phyloP scores from a whole-genome alignment of 2,888 invertebrate species.

The Syrista parreyssii region DNA sequence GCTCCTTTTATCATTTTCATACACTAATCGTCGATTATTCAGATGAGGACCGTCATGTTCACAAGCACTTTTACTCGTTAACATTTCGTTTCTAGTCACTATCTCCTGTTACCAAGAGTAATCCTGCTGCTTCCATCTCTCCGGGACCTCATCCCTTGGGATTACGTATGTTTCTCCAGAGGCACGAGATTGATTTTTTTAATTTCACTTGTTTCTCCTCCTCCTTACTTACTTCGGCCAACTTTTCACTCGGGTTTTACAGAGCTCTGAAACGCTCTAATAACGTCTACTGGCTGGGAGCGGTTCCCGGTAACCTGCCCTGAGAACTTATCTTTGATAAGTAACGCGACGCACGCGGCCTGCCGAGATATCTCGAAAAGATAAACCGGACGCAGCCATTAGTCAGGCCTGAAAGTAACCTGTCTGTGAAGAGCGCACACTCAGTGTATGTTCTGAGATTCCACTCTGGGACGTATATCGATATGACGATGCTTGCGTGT shows the following conservation, averaged over 20 bases:
- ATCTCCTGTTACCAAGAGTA: background rate
- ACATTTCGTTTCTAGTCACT: background rate
- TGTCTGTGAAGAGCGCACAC: background rate
- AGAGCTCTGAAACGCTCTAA: background rate
- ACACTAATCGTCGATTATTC: background rate
- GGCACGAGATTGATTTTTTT: background rate
- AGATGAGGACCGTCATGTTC: background rate
- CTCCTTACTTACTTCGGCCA: background rate
- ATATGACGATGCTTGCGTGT: background rate
- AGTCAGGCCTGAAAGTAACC: background rate
- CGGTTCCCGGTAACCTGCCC: slow-evolving; percentile 1
- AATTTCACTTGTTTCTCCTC: background rate
- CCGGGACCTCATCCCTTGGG: background rate
- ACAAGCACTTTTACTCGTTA: background rate
- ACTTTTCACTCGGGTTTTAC: background rate
- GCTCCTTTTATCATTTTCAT: background rate
- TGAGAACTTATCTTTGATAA: slow-evolving; percentile 57
- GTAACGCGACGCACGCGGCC: slow-evolving; percentile 37
- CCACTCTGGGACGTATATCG: background rate
- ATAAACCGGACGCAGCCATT: slow-evolving; percentile 33
- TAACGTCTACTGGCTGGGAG: background rate
- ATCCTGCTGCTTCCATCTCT: background rate
- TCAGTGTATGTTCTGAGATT: background rate
- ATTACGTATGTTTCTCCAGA: background rate
- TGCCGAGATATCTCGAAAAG: slow-evolving; percentile 44